These are phyloP conservation scores for Dromococcyx pavoninus DNA, from an alignment of 2,797 vertebrate species.

Conservation along the genomic window DNA sequence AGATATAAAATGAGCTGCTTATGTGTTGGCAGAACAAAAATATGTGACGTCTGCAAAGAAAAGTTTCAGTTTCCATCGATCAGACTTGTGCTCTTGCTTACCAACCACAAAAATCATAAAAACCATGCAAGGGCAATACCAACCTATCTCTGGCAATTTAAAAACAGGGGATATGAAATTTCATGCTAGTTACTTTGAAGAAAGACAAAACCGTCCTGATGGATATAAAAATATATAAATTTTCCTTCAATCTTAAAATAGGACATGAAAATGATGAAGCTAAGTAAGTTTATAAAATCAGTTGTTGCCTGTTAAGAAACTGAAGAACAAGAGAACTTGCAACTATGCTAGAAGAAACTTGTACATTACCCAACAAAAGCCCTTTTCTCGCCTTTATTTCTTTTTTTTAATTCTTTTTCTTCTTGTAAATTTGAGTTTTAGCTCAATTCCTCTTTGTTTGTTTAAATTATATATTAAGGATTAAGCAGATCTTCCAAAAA, in stretches of 20 bases:
- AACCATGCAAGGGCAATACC: neutral
- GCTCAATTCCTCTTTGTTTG: neutral
- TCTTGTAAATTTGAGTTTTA: neutral
- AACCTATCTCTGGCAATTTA: neutral
- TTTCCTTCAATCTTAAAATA: neutral
- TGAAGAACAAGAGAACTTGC: neutral
- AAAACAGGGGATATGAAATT: neutral
- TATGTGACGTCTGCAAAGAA: neutral
- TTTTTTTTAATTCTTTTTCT: neutral
- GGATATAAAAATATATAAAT: neutral
- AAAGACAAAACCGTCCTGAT: neutral
- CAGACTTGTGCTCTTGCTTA: neutral
- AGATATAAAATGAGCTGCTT: neutral
- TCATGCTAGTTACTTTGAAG: neutral
- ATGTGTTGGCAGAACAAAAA: neutral
- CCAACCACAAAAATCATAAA: neutral
- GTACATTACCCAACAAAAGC: neutral
- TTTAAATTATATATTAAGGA: neutral
- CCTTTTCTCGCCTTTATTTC: accelerated
- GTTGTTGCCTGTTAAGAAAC: neutral
- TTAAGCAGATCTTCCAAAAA: conserved; percentile 16
- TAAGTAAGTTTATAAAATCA: neutral
- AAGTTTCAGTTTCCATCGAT: neutral
- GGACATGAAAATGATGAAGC: neutral
- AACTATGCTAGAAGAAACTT: neutral